Base-by-base conservation (phyloP, 1,140 invertebrate genomes). In the Drosophila repletoides region DNA sequence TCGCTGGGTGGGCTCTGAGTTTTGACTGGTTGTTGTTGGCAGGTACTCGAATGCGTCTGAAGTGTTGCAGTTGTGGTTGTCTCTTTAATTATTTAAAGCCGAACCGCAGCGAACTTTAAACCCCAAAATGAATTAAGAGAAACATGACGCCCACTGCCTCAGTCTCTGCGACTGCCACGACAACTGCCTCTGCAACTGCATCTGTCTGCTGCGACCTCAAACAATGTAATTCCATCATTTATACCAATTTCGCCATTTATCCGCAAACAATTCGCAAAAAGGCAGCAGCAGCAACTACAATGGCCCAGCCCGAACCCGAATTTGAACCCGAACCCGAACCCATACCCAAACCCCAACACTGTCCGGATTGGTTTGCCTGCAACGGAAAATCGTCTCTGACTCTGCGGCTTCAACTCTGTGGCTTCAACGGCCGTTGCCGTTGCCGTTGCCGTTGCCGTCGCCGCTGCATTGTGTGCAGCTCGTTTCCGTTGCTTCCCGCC, bases 201-300 rank as follows among this genome's bases (percentile, higher is more conserved):
- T 17, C 61, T 66, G 41, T 63, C 29, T 51, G 49, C 63, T 26
- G 64, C 72, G 68, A 76, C 75, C 81, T 65, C 80, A 80, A 80
- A 86, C 80, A 86, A 86, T 86, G 80, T 86, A 86, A 86, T 86
- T 86, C 80, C 80, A 86, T 86, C 80, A 86, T 80, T 86, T 86
- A 86, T 86, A 86, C 80, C 80, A 86, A 86, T 86, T 86, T 86
- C 72, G 72, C 71, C 81, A 86, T 86, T 86, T 86, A 86, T 80
- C 80, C 80, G 80, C 79, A 86, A 86, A 86, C 79, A 75, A 76
- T 79, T 72, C 72, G 59, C 75, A 79, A 80, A 86, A 76, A 76
- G 56, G 41, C 28, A 75, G 31, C 60, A 58, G 55, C 49, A 40
- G 40, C 69, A 66, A 52, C 14, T 33, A 29, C 58, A 51, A 51